phyloP scores from a whole-genome alignment of 2,113 vertebrate species.

The Chloroceryle aenea region DNA sequence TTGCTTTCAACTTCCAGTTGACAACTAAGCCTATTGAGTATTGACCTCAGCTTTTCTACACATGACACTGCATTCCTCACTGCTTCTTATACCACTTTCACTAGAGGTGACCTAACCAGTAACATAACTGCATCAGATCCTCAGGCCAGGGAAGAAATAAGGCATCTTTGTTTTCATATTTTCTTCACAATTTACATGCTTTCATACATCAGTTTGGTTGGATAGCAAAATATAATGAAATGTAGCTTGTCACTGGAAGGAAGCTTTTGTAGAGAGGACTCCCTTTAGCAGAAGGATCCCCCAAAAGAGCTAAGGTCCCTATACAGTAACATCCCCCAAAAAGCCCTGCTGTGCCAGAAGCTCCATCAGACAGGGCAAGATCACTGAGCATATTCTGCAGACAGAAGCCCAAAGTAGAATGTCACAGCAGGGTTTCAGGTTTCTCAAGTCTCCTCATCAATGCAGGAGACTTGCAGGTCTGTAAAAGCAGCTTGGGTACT shows the following conservation, averaged over 20 bases:
- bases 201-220: background rate
- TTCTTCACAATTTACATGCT: background rate
- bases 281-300: background rate
- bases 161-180: background rate
- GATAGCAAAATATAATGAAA: background rate
- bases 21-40: background rate
- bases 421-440: background rate
- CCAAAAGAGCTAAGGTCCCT: background rate
- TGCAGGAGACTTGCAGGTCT: background rate
- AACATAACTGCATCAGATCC: background rate
- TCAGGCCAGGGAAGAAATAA: background rate
- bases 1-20: background rate
- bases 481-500: background rate
- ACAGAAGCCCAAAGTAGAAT: background rate
- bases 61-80: rapidly evolving
- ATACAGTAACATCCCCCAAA: background rate
- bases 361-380: background rate
- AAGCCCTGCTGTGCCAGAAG: background rate
- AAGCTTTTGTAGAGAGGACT: background rate
- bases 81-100: background rate
- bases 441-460: background rate
- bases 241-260: background rate
- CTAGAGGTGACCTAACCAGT: rapidly evolving
- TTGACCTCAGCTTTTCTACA: background rate
- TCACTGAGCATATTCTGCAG: background rate